Conservation (phyloP, 2,797 vertebrate species). For the Scyliorhinus canicula region DNA sequence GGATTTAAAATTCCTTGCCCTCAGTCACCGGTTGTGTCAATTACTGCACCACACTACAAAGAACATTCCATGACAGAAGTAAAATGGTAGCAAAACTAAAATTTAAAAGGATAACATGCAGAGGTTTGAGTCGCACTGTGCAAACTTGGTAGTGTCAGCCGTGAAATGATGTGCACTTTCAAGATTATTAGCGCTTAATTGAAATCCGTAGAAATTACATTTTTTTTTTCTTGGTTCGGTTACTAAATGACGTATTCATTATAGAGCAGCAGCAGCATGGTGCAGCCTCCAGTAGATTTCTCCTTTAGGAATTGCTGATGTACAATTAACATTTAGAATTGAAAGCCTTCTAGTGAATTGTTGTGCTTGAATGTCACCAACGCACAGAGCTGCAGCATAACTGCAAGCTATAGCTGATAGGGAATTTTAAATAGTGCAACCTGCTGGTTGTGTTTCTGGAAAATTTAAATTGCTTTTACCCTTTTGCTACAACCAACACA, state of each 20-base stretch:
- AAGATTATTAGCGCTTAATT: conserved; percentile 36
- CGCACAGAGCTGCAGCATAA: conserved; percentile 24
- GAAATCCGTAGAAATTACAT: conserved; percentile 28
- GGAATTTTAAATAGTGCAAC: background rate
- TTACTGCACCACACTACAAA: background rate
- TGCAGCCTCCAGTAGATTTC: conserved; percentile 36
- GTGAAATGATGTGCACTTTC: conserved; percentile 31
- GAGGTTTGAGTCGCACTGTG: background rate
- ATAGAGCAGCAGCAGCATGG: conserved; percentile 12
- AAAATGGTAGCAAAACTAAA: background rate
- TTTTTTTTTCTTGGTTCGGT: conserved; percentile 29
- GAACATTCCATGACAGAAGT: background rate
- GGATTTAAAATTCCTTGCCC: background rate
- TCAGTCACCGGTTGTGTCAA: background rate
- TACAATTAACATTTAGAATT: conserved; percentile 53
- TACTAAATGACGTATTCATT: conserved; percentile 37
- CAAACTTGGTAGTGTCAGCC: conserved; percentile 9
- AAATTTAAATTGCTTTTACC: background rate
- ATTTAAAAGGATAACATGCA: background rate
- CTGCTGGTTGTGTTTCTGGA: conserved; percentile 11
- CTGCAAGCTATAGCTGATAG: background rate
- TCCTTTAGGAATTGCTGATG: conserved; percentile 51
- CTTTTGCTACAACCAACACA: background rate
- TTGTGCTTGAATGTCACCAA: conserved; percentile 22
- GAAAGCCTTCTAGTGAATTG: conserved; percentile 46